Base-by-base conservation (phyloP, 2,113 vertebrate genomes). In the Zootoca vivipara region DNA sequence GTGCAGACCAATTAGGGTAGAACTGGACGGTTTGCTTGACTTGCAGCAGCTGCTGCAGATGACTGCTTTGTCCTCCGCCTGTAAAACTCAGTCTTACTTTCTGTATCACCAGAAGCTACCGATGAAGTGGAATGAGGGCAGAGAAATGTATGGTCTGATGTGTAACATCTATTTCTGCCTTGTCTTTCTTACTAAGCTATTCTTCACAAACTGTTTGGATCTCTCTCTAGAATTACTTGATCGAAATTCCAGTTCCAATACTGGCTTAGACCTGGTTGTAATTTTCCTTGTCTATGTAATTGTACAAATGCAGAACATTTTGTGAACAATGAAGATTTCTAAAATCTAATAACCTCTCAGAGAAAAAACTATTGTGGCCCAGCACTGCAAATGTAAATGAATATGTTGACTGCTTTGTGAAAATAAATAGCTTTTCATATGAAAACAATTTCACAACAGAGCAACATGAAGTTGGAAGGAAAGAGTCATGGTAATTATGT, bases 351-450 rank as follows among this genome's bases (percentile, higher is more conserved):
- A 2, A 0, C 30, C 40, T 87, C 73, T 70, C 89, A 0, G 0
- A 24, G 20, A 1, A 9, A 46, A 9, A 18, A 83, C 64, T 20
- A 77, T n/a, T 83, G 65, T 30, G 28, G 40, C 40, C 38, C 30
- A n/a, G n/a, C 9, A n/a, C 65, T 46, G 9, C 42, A 70, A 83
- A 70, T 69, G 15, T 83, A 52, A 69, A 83, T 70, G 82, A 52
- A 83, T 74, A 9, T 30, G 40, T 82, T 74, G 85, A 2, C 26
- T 80, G 83, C 30, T 84, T 89, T 56, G 16, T 22, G 78, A 5
- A 38, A 80, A 78, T 83, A 26, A 85, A 35, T 80, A 77, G 83
- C 18, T 4, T 88, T 87, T 70, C 56, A 30, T 90, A 91, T 7
- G 70, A 73, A 87, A 62, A 62, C n/a, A 65, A 6, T 80, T 67